Base-by-base conservation (phyloP, 2,888 invertebrate species). In the Xanthia togata region DNA sequence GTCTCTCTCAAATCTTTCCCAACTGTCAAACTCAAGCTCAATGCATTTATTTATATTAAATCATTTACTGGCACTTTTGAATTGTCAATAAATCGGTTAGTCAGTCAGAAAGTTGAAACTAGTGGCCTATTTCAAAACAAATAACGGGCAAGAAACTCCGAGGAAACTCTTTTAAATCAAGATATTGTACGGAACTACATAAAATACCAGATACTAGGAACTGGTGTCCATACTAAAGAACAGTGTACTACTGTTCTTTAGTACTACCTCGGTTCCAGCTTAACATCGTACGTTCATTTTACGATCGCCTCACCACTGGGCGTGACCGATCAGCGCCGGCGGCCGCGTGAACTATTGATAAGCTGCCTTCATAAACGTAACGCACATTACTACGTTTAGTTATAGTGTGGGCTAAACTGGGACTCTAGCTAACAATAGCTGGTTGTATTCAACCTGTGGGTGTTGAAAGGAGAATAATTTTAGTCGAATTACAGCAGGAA, bases 261-360 rank as follows among this genome's bases (percentile, higher is more conserved):
- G 4, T 41, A 31, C 31, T 31, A 31, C 31, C 31, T 57, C 23
- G 5, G n/a, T 76, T 55, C 20, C 57, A 69, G n/a, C 47, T 57
- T 41, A 31, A 47, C 35, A 64, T 11, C 35, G 3, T 53, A 41
- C 35, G 38, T 44, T 50, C 2, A 38, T 86, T 82, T 86, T 67
- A 83, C 72, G 82, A 81, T 11, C 85, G 71, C 4, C 72, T n/a
- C 62, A 67, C 35, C 44, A 47, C 62, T 11, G 57, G n/a, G 72
- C 86, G 47, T 83, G 83, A 74, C 83, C 74, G 78, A 83, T 82
- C 50, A 23, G 50, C 50, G 12, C 12, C 53, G 82, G 31, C 53
- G 44, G 50, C 60, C 26, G 55, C 69, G 73, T 50, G 55, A 65
- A 72, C 64, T 72, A 26, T 86, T 82, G 83, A 83, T 83, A 83